Conservation (phyloP, 2,113 vertebrate species). For the Amblyopsis rosae region DNA sequence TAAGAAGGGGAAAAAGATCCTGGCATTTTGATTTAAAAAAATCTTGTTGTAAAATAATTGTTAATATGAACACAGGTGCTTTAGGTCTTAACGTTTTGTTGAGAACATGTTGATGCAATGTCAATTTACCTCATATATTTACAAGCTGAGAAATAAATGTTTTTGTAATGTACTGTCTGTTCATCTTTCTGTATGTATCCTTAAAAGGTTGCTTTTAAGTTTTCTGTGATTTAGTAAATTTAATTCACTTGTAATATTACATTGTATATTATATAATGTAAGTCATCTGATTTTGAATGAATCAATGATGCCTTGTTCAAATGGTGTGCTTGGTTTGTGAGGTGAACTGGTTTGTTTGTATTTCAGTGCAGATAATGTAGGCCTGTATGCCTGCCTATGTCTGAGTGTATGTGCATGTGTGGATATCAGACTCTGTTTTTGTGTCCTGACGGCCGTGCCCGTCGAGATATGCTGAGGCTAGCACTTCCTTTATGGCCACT, state of each 20-base stretch:
- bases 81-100: constrained; percentile 78
- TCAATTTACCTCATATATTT: constrained; percentile 89
- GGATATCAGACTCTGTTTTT: constrained; percentile 14
- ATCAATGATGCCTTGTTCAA: neutral
- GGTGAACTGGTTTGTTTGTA: constrained; percentile 58
- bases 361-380: neutral
- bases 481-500: constrained; percentile 85
- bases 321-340: constrained; percentile 8
- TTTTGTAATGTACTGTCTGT: constrained; percentile 77
- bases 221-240: too few species aligned
- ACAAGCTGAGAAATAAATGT: constrained; percentile 85
- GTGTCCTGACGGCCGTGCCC: constrained; percentile 75
- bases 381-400: constrained; percentile 42
- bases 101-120: constrained; percentile 84
- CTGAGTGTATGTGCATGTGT: constrained; percentile 41
- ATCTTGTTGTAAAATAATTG: constrained; percentile 49
- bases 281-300: constrained; percentile 14
- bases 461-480: constrained; percentile 85
- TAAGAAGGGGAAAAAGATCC: neutral
- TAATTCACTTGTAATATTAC: too few species aligned
- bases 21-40: constrained; percentile 8
- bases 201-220: too few species aligned
- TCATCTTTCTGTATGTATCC: neutral
- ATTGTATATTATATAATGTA: too few species aligned
- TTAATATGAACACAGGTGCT: constrained; percentile 80